phyloP scores from a whole-genome alignment of 2,113 vertebrate species.

The Sebastes schlegelii region DNA sequence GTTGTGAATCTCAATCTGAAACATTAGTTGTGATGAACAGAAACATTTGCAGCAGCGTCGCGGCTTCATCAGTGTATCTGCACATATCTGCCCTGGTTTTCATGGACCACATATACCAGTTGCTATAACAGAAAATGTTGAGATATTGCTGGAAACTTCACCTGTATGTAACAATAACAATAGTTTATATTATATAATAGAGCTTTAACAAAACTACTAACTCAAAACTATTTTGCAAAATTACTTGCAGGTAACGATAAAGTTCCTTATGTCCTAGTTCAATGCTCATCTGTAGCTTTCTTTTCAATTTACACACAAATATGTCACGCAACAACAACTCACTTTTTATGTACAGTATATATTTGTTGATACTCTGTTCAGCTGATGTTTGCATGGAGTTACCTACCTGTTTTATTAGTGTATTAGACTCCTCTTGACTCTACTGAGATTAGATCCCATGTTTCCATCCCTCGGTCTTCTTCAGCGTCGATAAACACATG shows the following conservation, averaged over 20 bases:
- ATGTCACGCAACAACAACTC: neutral
- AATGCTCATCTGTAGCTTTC: neutral
- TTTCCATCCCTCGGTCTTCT: conserved; percentile 39
- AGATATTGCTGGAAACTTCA: neutral
- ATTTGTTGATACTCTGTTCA: neutral
- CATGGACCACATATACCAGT: neutral
- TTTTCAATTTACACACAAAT: no score
- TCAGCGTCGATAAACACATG: conserved; percentile 6
- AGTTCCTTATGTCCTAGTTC: neutral
- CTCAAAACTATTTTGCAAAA: neutral
- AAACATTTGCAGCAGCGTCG: neutral
- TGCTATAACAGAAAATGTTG: neutral
- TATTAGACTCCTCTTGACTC: conserved; percentile 26
- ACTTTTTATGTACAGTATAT: neutral
- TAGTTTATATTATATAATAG: neutral
- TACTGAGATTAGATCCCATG: conserved; percentile 40
- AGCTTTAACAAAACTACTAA: neutral
- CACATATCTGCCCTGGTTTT: no score
- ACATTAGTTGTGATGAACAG: neutral
- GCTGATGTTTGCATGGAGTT: neutral
- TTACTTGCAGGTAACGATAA: neutral
- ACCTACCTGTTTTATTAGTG: conserved; percentile 43
- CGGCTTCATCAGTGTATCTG: no score
- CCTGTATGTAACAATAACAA: neutral
- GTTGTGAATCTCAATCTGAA: neutral